A percentile compares a stretch with the other conserved stretches of the same genome.
phyloP scores from a whole-genome alignment of 2,797 vertebrate species.

The Myotis daubentonii region DNA sequence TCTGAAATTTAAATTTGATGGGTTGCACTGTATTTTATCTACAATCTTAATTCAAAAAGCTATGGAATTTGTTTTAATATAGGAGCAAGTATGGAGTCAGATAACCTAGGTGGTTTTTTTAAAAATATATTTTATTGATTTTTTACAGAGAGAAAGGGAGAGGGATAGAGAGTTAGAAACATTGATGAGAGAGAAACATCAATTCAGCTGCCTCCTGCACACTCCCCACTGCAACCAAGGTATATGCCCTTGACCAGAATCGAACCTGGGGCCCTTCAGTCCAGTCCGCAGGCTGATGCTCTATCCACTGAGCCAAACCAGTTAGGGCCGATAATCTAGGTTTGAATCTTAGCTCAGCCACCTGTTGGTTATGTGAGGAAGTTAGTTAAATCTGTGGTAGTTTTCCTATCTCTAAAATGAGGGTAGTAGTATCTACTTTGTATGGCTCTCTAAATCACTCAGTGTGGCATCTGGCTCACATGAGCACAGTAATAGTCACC shows the following conservation, averaged over 20 bases:
- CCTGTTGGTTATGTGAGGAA: neutral
- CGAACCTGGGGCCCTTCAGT: too few species aligned
- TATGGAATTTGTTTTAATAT: neutral
- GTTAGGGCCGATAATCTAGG: neutral
- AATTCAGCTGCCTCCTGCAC: too few species aligned
- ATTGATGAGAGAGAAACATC: too few species aligned
- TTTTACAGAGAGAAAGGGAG: too few species aligned
- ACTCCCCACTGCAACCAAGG: too few species aligned
- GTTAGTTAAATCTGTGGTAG: neutral
- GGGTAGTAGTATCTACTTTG: neutral
- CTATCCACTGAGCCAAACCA: too few species aligned
- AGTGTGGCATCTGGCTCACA: neutral
- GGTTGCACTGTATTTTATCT: neutral
- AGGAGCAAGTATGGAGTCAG: neutral
- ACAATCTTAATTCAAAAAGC: neutral
- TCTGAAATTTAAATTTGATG: slow-evolving; percentile 22
- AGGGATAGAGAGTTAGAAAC: too few species aligned
- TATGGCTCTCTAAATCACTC: neutral
- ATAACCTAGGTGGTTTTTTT: neutral
- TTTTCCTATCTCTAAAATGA: neutral
- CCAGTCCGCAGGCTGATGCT: too few species aligned
- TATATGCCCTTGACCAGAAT: too few species aligned
- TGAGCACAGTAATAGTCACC: neutral
- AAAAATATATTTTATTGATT: too few species aligned
- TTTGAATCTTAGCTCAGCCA: neutral